Conservation (phyloP, 1,140 invertebrate species). For the Drosophila lini region DNA sequence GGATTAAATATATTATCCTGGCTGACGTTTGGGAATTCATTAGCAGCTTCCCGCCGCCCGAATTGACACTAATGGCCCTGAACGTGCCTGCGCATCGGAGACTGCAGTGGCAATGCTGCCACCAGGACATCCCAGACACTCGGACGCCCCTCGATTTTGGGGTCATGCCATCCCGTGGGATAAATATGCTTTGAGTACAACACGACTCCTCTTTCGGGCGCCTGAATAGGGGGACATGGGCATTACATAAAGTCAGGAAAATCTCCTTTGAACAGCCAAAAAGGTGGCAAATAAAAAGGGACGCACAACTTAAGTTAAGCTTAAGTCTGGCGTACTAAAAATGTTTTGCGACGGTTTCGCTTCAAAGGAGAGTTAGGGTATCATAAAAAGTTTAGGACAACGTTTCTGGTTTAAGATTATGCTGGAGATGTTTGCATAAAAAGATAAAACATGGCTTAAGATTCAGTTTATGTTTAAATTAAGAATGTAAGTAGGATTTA, state of each 20-base stretch:
- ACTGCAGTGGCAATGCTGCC: conserved; percentile 20
- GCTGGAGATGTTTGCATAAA: background rate
- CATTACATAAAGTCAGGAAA: conserved; percentile 42
- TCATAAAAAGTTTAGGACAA: conserved; percentile 7
- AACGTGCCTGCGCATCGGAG: conserved; percentile 58
- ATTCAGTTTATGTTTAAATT: background rate
- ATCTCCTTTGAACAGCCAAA: conserved; percentile 29
- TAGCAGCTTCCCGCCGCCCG: conserved; percentile 25
- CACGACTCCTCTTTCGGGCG: conserved; percentile 17
- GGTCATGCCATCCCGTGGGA: conserved; percentile 38
- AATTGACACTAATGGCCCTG: conserved; percentile 59
- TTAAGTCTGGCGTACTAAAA: conserved; percentile 4
- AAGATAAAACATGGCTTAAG: background rate
- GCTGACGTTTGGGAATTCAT: conserved; percentile 34
- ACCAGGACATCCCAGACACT: conserved; percentile 35
- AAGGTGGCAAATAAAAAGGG: conserved; percentile 19
- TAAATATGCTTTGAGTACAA: conserved; percentile 42
- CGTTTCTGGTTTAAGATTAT: background rate
- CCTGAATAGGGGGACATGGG: background rate
- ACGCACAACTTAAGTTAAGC: conserved; percentile 27
- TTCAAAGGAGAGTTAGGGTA: background rate
- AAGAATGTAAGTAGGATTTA: background rate
- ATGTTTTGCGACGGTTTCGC: background rate
- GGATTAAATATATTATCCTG: conserved; percentile 46
- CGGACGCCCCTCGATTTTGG: conserved; percentile 25